Evolutionary conservation across 2,888 invertebrate genomes (phyloP).

Genomic region (Drosophila mercatorum): DNA sequence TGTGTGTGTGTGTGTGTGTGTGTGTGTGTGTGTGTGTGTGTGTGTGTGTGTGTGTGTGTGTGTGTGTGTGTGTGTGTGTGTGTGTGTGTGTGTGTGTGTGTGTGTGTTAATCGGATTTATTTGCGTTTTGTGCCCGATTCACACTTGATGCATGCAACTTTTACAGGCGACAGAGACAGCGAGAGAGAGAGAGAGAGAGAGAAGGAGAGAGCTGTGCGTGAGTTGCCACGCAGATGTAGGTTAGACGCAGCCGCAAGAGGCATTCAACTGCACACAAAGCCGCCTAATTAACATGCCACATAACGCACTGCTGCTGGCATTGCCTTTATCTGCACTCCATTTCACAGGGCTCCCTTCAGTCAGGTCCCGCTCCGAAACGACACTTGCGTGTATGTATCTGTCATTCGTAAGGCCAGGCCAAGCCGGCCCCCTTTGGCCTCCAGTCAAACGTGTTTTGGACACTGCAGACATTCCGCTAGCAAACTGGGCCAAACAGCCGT

Average conservation of each 20-base stretch:
- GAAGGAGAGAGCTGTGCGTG: background rate
- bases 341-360: background rate
- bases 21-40: background rate
- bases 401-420: constrained; percentile 40
- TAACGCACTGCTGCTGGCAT: constrained; percentile 30
- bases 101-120: constrained; percentile 66
- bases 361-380: background rate
- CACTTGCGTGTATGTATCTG: constrained; percentile 25
- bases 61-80: too few species aligned
- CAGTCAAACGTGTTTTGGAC: constrained; percentile 40
- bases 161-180: background rate
- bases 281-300: constrained; percentile 68
- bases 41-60: background rate
- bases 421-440: constrained; percentile 26
- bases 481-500: constrained; percentile 35
- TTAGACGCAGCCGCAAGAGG: constrained; percentile 21
- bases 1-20: background rate
- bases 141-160: constrained; percentile 24
- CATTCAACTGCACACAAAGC: constrained; percentile 57
- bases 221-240: background rate
- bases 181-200: background rate
- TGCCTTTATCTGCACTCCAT: constrained; percentile 12
- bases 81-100: background rate
- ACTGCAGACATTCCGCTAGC: constrained; percentile 37
- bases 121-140: constrained; percentile 42